phyloP scores from a whole-genome alignment of 2,797 vertebrate species.

The Rhabdophis nuchalis region DNA sequence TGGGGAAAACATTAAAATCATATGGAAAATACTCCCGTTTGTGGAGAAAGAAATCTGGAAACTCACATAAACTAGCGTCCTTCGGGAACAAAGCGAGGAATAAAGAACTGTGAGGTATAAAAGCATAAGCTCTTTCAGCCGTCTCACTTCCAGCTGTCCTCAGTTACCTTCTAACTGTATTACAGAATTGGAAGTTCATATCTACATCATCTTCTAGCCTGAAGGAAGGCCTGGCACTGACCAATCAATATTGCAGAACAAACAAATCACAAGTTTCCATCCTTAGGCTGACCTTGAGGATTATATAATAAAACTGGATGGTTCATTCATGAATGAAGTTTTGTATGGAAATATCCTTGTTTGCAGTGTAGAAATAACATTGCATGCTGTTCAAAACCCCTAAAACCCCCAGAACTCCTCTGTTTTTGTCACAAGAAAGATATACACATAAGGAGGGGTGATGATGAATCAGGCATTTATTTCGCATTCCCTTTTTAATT shows the following conservation, averaged over 20 bases:
- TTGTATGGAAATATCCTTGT: background rate
- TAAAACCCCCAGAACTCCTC: fast-evolving
- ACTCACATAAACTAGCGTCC: constrained; percentile 42
- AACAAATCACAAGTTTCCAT: constrained; percentile 54
- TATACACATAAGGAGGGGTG: constrained; percentile 24
- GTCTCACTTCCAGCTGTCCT: constrained; percentile 41
- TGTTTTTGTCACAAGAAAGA: constrained; percentile 18
- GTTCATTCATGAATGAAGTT: too few relatives aligned
- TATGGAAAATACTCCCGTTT: constrained; percentile 2
- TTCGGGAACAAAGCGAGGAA: constrained; percentile 48
- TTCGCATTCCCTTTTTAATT: constrained; percentile 56
- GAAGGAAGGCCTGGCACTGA: constrained; percentile 43
- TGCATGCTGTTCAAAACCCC: background rate
- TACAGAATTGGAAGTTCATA: constrained; percentile 43
- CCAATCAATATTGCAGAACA: constrained; percentile 33
- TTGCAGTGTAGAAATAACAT: background rate
- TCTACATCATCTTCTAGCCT: constrained; percentile 47
- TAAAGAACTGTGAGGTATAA: constrained; percentile 55
- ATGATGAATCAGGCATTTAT: constrained; percentile 19
- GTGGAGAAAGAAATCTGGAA: constrained; percentile 34
- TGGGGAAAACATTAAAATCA: constrained; percentile 25
- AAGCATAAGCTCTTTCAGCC: constrained; percentile 49
- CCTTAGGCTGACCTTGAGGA: constrained; percentile 43
- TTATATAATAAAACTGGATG: constrained; percentile 17
- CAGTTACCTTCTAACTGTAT: constrained; percentile 36